Evolutionary conservation across 2,888 invertebrate genomes (phyloP), one percentile per base, ranked within the genome.

Genomic region (Hirtodrosophila histrioides): DNA sequence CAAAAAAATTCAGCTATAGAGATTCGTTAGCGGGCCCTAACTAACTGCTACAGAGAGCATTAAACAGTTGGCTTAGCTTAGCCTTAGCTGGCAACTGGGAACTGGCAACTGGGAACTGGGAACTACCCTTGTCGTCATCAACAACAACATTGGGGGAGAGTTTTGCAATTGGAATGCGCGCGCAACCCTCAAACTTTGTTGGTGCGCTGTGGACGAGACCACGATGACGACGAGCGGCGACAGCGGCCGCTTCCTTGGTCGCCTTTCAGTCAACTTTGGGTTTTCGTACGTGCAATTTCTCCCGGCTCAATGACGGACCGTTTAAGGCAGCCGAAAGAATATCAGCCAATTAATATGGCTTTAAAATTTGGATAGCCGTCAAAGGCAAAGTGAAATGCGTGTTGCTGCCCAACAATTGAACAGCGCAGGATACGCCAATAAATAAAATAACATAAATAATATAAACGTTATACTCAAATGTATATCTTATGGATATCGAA

Each of bases 241-340:
- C 61, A 46, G 53, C 75, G 60, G 56, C 65, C 64, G 87, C 85
- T 86, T 69, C 79, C 81, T 85, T 85, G 71, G 77, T 69, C 84
- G 85, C 88, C 86, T 86, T 90, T 91, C 91, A 92, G 92, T 92
- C 90, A 89, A 88, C 89, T 90, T 91, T 91, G 89, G 90, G 90
- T 91, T 88, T 90, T 90, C 91, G 90, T 90, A 90, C 91, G 91
- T 90, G 90, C 88, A 86, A 89, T 90, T 89, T 90, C 88, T 86
- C 63, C 85, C 80, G 76, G 74, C 68, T 76, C 76, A 66, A 60
- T 71, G 71, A 56, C 84, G 86, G 81, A 86, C 65, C 67, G 69
- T 72, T 48, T 50, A 35, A 39, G 44, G 55, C 17, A 10, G 36
- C 29, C 48, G 39, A 12, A 24, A 54, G 55, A 40, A 65, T 43